Evolutionary conservation across 2,888 invertebrate genomes (phyloP).

Genomic region (Lamproptera curius): DNA sequence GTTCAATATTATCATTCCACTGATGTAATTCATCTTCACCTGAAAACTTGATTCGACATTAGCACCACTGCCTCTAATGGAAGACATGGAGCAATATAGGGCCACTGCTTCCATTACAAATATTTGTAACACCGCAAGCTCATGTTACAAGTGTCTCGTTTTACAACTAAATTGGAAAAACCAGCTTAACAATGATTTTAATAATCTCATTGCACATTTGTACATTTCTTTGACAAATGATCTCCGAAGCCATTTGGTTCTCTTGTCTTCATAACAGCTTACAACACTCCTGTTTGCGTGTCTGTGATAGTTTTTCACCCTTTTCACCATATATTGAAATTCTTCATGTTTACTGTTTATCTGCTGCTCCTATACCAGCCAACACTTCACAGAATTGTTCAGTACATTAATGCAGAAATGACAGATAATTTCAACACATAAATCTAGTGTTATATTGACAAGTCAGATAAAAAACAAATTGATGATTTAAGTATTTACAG

Average conservation of each 20-base stretch:
- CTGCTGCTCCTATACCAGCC: constrained; percentile 26
- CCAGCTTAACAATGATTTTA: constrained; percentile 22
- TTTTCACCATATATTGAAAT: constrained; percentile 14
- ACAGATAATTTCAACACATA: constrained; percentile 9
- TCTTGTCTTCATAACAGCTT: constrained; percentile 18
- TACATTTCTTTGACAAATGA: constrained; percentile 28
- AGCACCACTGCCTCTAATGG: constrained; percentile 61
- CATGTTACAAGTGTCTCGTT: constrained; percentile 27
- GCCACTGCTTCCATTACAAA: constrained; percentile 45
- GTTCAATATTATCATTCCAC: constrained; percentile 45
- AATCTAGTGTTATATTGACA: constrained; percentile 2
- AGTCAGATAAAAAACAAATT: not conserved
- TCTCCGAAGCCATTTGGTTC: constrained; percentile 23
- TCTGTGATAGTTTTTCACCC: constrained; percentile 3
- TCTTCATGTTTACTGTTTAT: constrained; percentile 26
- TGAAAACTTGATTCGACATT: constrained; percentile 77
- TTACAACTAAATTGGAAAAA: constrained; percentile 21
- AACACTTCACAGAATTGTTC: constrained; percentile 30
- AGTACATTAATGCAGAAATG: constrained; percentile 5
- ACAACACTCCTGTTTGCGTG: not conserved
- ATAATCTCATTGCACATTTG: constrained; percentile 24
- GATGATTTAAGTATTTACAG: constrained; percentile 1
- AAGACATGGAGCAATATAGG: constrained; percentile 43
- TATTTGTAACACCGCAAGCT: constrained; percentile 36
- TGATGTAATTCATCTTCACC: constrained; percentile 56